These are phyloP conservation scores for Grus americana DNA, from an alignment of 2,113 vertebrate genomes.

Conservation along the genomic window DNA sequence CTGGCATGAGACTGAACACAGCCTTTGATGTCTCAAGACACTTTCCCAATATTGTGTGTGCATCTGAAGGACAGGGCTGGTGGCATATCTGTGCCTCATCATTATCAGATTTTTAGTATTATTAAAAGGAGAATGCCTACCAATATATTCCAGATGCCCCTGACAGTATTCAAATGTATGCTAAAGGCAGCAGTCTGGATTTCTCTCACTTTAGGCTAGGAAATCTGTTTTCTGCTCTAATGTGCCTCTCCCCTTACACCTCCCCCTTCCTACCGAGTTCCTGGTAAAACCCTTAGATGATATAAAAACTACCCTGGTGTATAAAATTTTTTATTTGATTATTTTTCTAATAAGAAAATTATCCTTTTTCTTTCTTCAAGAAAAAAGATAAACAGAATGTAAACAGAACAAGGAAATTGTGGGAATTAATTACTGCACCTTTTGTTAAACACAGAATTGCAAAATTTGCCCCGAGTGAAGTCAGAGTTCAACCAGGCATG, in stretches of 20 bases:
- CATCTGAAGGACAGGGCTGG: background rate
- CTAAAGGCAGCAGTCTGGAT: conserved; percentile 17
- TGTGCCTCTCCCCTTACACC: background rate
- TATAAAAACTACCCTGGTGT: background rate
- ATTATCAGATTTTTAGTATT: background rate
- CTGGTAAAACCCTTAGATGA: background rate
- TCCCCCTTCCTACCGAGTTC: background rate
- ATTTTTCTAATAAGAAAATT: background rate
- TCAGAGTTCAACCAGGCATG: background rate
- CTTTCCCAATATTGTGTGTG: rapidly evolving
- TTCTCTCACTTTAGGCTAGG: conserved; percentile 16
- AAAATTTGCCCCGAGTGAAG: background rate
- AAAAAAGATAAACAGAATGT: background rate
- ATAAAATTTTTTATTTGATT: background rate
- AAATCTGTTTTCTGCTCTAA: conserved; percentile 54
- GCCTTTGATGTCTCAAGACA: background rate
- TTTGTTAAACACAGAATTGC: background rate
- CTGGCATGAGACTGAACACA: background rate
- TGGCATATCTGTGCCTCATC: background rate
- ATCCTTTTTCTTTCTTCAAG: background rate
- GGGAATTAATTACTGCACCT: background rate
- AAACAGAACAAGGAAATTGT: background rate
- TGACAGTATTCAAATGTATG: conserved; percentile 33
- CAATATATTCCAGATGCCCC: conserved; percentile 30
- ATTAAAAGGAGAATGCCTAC: background rate